A percentile compares a stretch with the other conserved stretches of the same genome.
phyloP scores from a whole-genome alignment of 37 sponge, comb jelly and placozoan genomes.

The Theonella swinhoei region DNA sequence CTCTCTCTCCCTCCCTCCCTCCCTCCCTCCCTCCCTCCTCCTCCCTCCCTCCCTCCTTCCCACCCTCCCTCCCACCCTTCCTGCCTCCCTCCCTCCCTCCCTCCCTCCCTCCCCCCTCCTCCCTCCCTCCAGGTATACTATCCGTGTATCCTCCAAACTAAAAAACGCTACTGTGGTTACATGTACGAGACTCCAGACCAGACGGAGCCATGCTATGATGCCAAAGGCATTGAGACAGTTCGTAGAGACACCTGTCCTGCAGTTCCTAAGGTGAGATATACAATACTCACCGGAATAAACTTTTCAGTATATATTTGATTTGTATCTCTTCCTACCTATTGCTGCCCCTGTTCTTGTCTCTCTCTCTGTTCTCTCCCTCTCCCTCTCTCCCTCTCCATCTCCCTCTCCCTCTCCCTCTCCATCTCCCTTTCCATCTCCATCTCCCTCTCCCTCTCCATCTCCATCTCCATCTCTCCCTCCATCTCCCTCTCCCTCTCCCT shows the following conservation, averaged over 20 bases:
- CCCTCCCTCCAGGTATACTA: conserved; percentile 72
- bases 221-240: conserved; percentile 98
- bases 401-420: too few relatives aligned
- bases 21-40: neutral
- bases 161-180: conserved; percentile 93
- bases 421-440: too few relatives aligned
- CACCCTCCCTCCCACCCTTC: neutral
- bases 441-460: too few relatives aligned
- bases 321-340: neutral
- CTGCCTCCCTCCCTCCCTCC: neutral
- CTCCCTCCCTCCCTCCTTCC: neutral
- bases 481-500: neutral
- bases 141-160: conserved; percentile 90
- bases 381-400: too few relatives aligned
- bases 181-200: conserved; percentile 88
- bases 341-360: too few relatives aligned
- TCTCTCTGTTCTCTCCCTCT: neutral
- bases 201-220: conserved; percentile 83
- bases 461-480: neutral
- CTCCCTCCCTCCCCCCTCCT: neutral
- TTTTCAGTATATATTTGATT: too few relatives aligned
- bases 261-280: conserved; percentile 71
- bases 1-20: neutral
- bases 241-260: conserved; percentile 92
- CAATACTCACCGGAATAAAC: neutral